phyloP scores from a whole-genome alignment of 2,888 invertebrate genomes.

The Epirrita christyi region DNA sequence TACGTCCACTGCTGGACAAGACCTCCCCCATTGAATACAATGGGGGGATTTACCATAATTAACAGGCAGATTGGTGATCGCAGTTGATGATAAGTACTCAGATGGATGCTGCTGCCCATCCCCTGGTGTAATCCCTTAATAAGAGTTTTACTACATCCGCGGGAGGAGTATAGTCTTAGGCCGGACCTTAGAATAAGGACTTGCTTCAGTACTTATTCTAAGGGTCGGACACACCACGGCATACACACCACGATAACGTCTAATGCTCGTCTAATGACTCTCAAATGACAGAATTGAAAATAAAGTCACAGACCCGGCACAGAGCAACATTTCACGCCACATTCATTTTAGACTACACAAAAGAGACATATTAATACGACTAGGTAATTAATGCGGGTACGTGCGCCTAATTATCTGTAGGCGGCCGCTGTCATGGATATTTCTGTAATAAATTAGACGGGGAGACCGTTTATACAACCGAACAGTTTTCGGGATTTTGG shows the following conservation, averaged over 20 bases:
- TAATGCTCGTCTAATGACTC: constrained; percentile 1
- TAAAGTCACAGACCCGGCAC: constrained; percentile 12
- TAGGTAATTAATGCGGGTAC: constrained; percentile 38
- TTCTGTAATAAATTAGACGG: constrained; percentile 63
- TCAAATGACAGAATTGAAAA: constrained; percentile 17
- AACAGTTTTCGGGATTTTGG: constrained; percentile 62
- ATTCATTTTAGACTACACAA: constrained; percentile 36
- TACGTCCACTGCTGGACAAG: no score
- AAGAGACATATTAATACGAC: constrained; percentile 37
- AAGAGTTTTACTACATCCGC: no score
- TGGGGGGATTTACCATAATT: no score
- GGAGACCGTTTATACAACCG: constrained; percentile 57
- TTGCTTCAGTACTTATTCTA: no score
- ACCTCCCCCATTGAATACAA: no score
- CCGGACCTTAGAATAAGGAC: no score
- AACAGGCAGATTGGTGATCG: no score
- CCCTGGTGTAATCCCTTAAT: no score
- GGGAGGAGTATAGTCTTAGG: no score
- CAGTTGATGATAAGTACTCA: no score
- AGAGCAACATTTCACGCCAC: constrained; percentile 25
- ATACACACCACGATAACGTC: background rate
- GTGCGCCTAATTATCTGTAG: constrained; percentile 53
- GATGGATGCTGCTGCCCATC: no score
- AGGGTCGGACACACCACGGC: no score
- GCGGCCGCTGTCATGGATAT: constrained; percentile 55